Conservation (phyloP, 1,140 invertebrate species). For the Leguminivora glycinivorella region DNA sequence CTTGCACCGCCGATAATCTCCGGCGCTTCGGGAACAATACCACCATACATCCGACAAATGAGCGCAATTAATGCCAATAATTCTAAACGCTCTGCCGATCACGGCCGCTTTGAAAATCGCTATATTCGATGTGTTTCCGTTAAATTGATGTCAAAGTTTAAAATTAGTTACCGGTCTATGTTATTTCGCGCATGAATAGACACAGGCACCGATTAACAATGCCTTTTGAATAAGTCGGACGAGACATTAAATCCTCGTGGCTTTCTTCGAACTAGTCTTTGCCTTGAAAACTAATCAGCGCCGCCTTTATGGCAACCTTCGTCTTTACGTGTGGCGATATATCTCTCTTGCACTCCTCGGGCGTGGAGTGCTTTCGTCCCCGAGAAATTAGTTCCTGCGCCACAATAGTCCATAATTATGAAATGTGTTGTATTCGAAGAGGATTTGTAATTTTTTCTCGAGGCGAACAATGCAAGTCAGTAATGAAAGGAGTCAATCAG, state of each 20-base stretch:
- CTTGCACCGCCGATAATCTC: constrained; percentile 66
- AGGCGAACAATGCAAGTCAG: constrained; percentile 66
- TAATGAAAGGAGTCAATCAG: constrained; percentile 79
- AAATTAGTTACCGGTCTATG: neutral
- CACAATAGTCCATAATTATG: constrained; percentile 79
- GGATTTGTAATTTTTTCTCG: constrained; percentile 69
- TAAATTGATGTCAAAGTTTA: constrained; percentile 22
- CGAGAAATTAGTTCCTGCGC: constrained; percentile 64
- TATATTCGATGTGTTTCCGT: constrained; percentile 26
- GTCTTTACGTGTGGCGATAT: constrained; percentile 62
- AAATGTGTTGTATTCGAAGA: constrained; percentile 75
- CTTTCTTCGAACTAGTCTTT: constrained; percentile 71
- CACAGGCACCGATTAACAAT: constrained; percentile 39
- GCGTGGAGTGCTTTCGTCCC: constrained; percentile 57
- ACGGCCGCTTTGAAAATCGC: constrained; percentile 2
- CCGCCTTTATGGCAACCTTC: constrained; percentile 55
- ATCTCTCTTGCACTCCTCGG: constrained; percentile 55
- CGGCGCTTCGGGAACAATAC: constrained; percentile 58
- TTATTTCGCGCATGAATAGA: constrained; percentile 32
- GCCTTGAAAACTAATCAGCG: constrained; percentile 73
- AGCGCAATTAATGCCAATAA: constrained; percentile 56
- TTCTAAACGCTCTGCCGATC: constrained; percentile 32
- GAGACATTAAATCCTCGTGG: constrained; percentile 52
- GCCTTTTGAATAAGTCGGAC: constrained; percentile 40
- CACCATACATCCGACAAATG: constrained; percentile 59